Evolutionary conservation across 2,113 vertebrate genomes (phyloP), one percentile per base, ranked within the genome.

Genomic region (Hemicordylus capensis): DNA sequence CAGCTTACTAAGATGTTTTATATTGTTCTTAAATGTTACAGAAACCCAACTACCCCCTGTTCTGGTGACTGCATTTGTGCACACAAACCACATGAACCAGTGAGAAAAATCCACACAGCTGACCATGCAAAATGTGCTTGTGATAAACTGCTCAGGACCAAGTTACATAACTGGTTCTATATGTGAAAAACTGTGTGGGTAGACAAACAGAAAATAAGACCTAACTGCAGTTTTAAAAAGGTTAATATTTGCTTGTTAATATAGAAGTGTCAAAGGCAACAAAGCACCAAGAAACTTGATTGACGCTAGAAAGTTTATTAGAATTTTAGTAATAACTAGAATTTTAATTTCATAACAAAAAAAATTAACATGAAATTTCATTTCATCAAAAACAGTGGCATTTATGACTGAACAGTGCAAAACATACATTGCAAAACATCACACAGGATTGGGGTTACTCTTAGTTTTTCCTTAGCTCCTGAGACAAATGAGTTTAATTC

Each of bases 241-340:
- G 48, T 44, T 56, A 76, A 69, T n/a, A n/a, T n/a, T 6, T 42
- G 46, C 63, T 12, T 48, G 20, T 80, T 67, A 24, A 67, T 22
- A 8, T 34, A 20, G n/a, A 46, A 67, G 66, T 6, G 4, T 12
- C 14, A 19, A 73, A 37, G 22, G 81, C 76, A 93, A 88, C 31
- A 88, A 88, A 89, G 17, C 0, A 0, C 51, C 0, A 0, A 3
- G 73, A 58, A 31, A 22, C 0, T 0, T 11, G 2, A 17, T 87
- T 89, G 59, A 56, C 76, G 75, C 63, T 64, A 64, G 2, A 6
- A 3, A 56, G 76, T 93, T 91, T 91, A 82, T 93, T 93, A 70
- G 39, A 63, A 31, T 46, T 89, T 88, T 79, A 78, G 72, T n/a
- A n/a, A n/a, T n/a, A 11, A 6, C 2, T 8, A 1, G 0, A 54